Base-by-base conservation (phyloP, 2,113 vertebrate genomes). In the Perccottus glenii region DNA sequence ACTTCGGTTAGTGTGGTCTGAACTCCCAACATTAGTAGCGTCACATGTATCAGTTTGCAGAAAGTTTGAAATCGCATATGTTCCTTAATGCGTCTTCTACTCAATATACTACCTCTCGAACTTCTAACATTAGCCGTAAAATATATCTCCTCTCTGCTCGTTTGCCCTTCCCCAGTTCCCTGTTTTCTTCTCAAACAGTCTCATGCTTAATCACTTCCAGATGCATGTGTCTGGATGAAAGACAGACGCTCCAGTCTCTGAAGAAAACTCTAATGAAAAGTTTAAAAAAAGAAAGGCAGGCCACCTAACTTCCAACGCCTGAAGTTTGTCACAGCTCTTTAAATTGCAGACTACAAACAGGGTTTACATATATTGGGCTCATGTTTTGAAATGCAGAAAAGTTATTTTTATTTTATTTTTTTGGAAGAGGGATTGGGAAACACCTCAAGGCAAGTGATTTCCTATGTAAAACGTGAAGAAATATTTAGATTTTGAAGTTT, bases 191-290 rank as follows among this genome's bases (percentile, higher is more conserved):
- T 51, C 49, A 51, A 32, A 36, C 11, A 11, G 51, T 35, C 32
- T 35, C 44, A 32, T 11, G 52, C 33, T 33, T 55, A 36, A 55
- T 35, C 33, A 36, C 52, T 55, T 36, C 52, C 52, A 55, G 52
- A 55, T 55, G 52, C 51, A 11, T 32, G 6, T 11, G 35, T 9
- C 32, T 7, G 36, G 33, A 55, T 55, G 52, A 55, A 55, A 65
- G 70, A 74, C 64, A 32, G 60, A 64, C 44, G 52, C 78, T 68
- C 69, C 64, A 59, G 49, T 76, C 82, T 78, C 64, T 72, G 61
- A 68, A 48, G 49, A 80, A 85, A 77, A 40, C 66, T 64, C 56
- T 71, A 72, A 83, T 83, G 75, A 84, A 83, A 27, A 80, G 71
- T 70, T 75, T 61, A 3, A 77, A 72, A 33, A 45, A 76, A 75